These are phyloP conservation scores for Cercopithecus neglectus DNA, from an alignment of 2,797 vertebrate genomes.

Conservation along the genomic window DNA sequence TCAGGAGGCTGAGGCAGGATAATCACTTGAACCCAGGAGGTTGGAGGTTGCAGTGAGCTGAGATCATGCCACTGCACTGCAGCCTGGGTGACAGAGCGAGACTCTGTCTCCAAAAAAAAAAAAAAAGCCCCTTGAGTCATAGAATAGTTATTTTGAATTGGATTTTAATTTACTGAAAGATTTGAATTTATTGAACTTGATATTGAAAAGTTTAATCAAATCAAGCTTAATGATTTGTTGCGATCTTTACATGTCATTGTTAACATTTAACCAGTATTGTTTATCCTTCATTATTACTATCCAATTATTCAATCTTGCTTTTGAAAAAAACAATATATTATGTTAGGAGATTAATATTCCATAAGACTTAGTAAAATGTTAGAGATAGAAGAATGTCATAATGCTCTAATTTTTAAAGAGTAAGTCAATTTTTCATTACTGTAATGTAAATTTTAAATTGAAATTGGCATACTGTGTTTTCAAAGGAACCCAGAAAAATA, in stretches of 20 bases:
- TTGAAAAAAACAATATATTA: background rate
- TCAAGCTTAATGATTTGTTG: background rate
- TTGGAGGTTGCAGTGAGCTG: background rate
- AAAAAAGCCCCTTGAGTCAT: background rate
- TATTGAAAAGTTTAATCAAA: slow-evolving; percentile 13
- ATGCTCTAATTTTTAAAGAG: background rate
- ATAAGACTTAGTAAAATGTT: slow-evolving; percentile 19
- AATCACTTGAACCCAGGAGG: background rate
- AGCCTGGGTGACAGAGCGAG: background rate
- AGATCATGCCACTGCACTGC: background rate
- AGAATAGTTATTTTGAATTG: background rate
- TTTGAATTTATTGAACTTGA: background rate
- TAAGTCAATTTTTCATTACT: slow-evolving; percentile 21
- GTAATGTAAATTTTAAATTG: background rate
- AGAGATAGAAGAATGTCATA: background rate
- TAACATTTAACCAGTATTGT: background rate
- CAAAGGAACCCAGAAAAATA: slow-evolving; percentile 16
- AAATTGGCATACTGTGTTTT: slow-evolving; percentile 26
- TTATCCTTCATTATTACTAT: background rate
- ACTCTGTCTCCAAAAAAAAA: background rate
- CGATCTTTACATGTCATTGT: background rate
- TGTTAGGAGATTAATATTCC: background rate
- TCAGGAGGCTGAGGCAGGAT: background rate
- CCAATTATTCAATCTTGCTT: background rate
- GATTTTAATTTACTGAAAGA: background rate